Base-by-base conservation (phyloP, 2,113 vertebrate genomes). In the Fukomys damarensis region DNA sequence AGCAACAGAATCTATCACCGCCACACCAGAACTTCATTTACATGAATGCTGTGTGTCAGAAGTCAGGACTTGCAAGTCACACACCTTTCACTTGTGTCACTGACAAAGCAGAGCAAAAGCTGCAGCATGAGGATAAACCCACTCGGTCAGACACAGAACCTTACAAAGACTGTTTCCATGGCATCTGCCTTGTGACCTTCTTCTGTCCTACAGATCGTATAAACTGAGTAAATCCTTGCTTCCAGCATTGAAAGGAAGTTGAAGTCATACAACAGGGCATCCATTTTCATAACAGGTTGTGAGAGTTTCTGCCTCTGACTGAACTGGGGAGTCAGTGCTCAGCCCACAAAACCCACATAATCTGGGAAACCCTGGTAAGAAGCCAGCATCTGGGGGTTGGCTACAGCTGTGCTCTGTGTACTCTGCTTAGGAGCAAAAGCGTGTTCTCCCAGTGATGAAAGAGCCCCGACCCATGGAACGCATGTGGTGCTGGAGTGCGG, bases 401-500 rank as follows among this genome's bases (percentile, higher is more conserved):
- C 95, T 92, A 49, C 89, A 96, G 89, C 88, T 3, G 3, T 93
- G 86, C 58, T 82, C 70, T 97, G 80, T 89, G 97, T 98, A 79
- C 93, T 96, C 87, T 52, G 43, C 87, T 98, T 87, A 81, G 30
- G 14, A 97, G 93, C 96, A 79, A 56, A 91, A 35, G 86, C 92
- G 96, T 83, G 35, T 56, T 86, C 97, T 97, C 94, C 83, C 2
- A 92, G 81, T 86, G 91, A 6, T 66, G 98, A 97, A 97, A 98
- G 97, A 96, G 95, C 76, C 93, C 98, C n/a, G 4, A 30, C 38
- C 32, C 7, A 0, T 26, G 98, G 98, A 98, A 98, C 98, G 98
- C 0, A 3, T 97, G 98, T 96, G 98, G 98, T 85, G 92, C 96
- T 97, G 97, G 94, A 98, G 97, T 98, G 98, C 97, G 93, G 41